phyloP scores from a whole-genome alignment of 2,888 invertebrate genomes.

The Phengaris alcon region DNA sequence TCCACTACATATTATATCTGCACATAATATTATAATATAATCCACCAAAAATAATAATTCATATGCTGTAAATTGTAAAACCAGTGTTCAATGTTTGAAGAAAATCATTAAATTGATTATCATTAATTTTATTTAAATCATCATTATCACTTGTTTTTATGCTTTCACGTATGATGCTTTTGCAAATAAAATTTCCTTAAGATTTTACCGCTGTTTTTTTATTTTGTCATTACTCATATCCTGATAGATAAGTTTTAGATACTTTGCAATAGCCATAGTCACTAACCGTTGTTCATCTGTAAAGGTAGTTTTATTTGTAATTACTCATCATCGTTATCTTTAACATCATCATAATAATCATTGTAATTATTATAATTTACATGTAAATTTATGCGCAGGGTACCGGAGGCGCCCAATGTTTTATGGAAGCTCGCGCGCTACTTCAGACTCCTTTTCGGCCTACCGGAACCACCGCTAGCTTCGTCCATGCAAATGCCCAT shows the following conservation, averaged over 20 bases:
- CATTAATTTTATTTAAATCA: neutral
- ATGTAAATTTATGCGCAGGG: conserved; percentile 56
- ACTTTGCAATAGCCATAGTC: too few relatives aligned
- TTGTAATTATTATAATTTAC: neutral
- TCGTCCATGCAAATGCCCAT: conserved; percentile 70
- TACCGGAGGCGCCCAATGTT: conserved; percentile 77
- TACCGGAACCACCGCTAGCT: conserved; percentile 67
- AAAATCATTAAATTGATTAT: neutral
- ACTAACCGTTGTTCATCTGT: neutral
- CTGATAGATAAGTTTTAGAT: too few relatives aligned
- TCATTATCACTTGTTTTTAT: neutral
- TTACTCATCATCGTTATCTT: neutral
- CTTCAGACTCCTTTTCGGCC: conserved; percentile 73
- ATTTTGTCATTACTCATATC: too few relatives aligned
- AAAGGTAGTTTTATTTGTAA: neutral
- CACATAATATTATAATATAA: neutral
- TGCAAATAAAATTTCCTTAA: neutral
- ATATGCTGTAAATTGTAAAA: neutral
- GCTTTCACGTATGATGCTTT: neutral
- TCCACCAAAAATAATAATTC: neutral
- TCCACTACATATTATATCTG: neutral
- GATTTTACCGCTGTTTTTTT: neutral
- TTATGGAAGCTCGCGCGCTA: conserved; percentile 76
- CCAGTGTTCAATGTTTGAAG: too few relatives aligned
- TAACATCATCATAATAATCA: neutral